Conservation (phyloP, 2,797 vertebrate genomes). For the Phyllotis vaccarum region DNA sequence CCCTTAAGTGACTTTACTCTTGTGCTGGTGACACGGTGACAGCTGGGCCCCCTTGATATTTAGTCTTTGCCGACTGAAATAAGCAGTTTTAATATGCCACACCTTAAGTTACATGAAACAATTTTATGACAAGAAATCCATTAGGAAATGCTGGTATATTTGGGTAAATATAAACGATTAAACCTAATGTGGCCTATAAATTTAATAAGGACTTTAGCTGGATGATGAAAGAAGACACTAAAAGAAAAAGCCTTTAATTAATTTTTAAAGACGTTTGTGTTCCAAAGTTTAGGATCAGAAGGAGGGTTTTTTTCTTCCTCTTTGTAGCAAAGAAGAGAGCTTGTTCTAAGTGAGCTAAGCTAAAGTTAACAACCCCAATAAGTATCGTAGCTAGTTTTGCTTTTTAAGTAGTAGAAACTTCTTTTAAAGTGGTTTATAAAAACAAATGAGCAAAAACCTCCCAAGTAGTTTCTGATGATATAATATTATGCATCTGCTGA, state of each 20-base stretch:
- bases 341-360: constrained; percentile 37
- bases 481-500: not conserved
- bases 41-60: constrained; percentile 15
- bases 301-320: constrained; percentile 50
- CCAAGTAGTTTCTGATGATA: not conserved
- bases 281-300: constrained; percentile 59
- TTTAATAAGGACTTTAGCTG: constrained; percentile 44
- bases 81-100: constrained; percentile 37
- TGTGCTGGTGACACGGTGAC: not conserved
- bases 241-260: constrained; percentile 64
- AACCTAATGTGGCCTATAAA: constrained; percentile 16
- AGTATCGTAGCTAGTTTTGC: not conserved
- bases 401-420: constrained; percentile 20
- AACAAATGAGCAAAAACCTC: not conserved
- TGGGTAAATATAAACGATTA: constrained; percentile 59
- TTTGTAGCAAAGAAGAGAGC: not conserved
- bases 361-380: constrained; percentile 29
- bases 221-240: constrained; percentile 38
- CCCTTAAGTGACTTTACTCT: constrained; percentile 14
- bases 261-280: constrained; percentile 3
- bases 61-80: constrained; percentile 40
- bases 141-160: constrained; percentile 37
- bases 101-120: constrained; percentile 42
- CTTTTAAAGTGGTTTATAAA: constrained; percentile 3
- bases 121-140: constrained; percentile 41